These are phyloP conservation scores for Adelges cooleyi DNA, from an alignment of 1,140 invertebrate genomes.

Conservation along the genomic window DNA sequence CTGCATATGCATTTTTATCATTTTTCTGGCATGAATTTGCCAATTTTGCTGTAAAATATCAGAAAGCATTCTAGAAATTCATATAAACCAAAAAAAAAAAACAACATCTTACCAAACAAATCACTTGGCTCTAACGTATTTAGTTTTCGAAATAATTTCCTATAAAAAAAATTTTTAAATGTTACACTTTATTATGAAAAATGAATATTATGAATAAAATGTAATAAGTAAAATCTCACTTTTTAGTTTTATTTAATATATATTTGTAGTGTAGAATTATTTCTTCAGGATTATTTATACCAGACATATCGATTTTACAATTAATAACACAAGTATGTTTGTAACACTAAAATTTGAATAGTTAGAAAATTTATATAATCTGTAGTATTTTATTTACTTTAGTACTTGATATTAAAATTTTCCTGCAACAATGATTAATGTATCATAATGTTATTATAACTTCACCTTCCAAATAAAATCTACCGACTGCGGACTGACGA, in stretches of 20 bases:
- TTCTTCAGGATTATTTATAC: constrained; percentile 12
- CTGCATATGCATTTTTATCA: constrained; percentile 16
- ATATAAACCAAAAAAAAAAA: background rate
- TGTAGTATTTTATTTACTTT: too few species aligned
- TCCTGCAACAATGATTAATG: too few species aligned
- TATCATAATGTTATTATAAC: too few species aligned
- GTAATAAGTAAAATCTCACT: background rate
- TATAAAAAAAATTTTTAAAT: background rate
- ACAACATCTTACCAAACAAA: constrained; percentile 2
- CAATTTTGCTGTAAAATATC: background rate
- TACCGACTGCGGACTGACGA: too few species aligned
- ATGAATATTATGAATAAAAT: too few species aligned
- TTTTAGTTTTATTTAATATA: constrained; percentile 24
- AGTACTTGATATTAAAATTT: too few species aligned
- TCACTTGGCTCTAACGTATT: constrained; percentile 21
- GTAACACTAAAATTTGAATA: too few species aligned
- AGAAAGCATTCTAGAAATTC: background rate
- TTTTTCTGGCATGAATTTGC: constrained; percentile 19
- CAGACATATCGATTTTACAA: too few species aligned
- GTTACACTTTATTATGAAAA: too few species aligned
- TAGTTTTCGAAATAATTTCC: constrained; percentile 14
- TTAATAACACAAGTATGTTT: too few species aligned
- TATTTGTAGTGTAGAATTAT: constrained; percentile 12
- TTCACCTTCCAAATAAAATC: too few species aligned
- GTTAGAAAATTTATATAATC: too few species aligned